phyloP scores from a whole-genome alignment of 2,113 vertebrate species.

The Tichodroma muraria region DNA sequence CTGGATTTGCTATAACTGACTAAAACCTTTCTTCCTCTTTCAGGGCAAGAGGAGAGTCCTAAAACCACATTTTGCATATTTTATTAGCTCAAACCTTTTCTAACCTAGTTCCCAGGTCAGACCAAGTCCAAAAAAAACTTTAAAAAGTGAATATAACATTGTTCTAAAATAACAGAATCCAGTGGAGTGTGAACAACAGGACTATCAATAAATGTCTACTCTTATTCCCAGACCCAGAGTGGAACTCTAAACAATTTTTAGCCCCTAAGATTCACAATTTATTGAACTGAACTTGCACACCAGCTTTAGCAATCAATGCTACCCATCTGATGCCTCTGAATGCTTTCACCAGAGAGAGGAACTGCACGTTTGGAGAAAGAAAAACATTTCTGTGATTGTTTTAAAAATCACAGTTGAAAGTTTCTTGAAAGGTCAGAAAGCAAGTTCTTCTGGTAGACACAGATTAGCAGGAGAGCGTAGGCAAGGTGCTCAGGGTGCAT shows the following conservation, averaged over 20 bases:
- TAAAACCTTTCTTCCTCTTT: conserved; percentile 44
- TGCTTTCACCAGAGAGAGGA: not conserved
- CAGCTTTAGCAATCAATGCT: conserved; percentile 1
- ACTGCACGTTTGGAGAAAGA: not conserved
- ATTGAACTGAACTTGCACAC: not conserved
- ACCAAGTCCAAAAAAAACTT: not conserved
- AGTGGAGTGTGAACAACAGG: not conserved
- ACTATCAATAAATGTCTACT: conserved; percentile 4
- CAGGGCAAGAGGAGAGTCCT: conserved; percentile 29
- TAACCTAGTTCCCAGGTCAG: conserved; percentile 29
- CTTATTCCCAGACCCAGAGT: not conserved
- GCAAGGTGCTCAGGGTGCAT: conserved; percentile 9
- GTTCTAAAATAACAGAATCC: not conserved
- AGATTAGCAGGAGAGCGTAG: conserved; percentile 31
- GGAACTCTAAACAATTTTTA: not conserved
- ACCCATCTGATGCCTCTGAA: not conserved
- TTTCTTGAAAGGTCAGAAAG: conserved; percentile 38
- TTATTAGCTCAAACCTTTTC: conserved; percentile 27
- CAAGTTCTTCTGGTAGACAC: not conserved
- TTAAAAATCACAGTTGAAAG: not conserved
- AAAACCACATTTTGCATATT: conserved; percentile 52
- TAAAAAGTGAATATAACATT: not conserved
- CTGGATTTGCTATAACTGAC: not conserved
- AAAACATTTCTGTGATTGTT: conserved; percentile 33
- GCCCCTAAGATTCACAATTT: not conserved